Percentiles rank a stretch among this genome's conserved stretches.
Evolutionary conservation across 2,888 invertebrate species (phyloP).

Genomic region (Brenthis hecate): DNA sequence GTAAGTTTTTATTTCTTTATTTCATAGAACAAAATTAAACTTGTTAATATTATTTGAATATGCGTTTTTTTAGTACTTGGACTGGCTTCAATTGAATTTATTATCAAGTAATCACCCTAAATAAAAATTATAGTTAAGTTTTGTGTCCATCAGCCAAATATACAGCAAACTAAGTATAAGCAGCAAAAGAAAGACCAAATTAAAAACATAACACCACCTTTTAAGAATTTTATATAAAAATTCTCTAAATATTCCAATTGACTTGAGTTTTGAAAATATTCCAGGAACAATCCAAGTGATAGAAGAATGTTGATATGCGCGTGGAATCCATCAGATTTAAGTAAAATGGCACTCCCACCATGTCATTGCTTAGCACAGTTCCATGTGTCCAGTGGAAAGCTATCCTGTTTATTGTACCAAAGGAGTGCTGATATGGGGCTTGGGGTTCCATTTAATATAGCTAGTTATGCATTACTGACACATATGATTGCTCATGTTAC

Average conservation of each 20-base stretch:
- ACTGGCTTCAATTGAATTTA: too few species aligned
- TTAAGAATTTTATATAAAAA: too few species aligned
- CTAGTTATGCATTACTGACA: conserved; percentile 96
- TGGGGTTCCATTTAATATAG: conserved; percentile 99
- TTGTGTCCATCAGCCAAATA: too few species aligned
- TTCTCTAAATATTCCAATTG: background rate
- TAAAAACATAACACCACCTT: too few species aligned
- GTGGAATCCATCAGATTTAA: conserved; percentile 96
- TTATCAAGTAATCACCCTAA: too few species aligned
- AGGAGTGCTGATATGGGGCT: conserved; percentile 98
- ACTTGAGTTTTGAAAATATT: conserved; percentile 5
- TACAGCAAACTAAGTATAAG: too few species aligned
- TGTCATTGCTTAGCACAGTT: conserved; percentile 98
- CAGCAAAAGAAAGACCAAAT: too few species aligned
- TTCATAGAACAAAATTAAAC: background rate
- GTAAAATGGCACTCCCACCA: conserved; percentile 97
- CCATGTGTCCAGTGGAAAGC: conserved; percentile 90
- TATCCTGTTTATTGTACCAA: conserved; percentile 97
- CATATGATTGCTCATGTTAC: conserved; percentile 98
- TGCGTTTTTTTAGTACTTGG: too few species aligned
- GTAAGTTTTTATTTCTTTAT: conserved; percentile 48
- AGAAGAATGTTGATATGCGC: conserved; percentile 95
- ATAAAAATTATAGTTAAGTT: too few species aligned
- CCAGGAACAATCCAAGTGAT: conserved; percentile 89
- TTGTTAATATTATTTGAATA: background rate